Percentiles rank a stretch among this genome's conserved stretches.
These are phyloP conservation scores for Sisor rabdophorus DNA, from an alignment of 2,113 vertebrate species.

Conservation along the genomic window DNA sequence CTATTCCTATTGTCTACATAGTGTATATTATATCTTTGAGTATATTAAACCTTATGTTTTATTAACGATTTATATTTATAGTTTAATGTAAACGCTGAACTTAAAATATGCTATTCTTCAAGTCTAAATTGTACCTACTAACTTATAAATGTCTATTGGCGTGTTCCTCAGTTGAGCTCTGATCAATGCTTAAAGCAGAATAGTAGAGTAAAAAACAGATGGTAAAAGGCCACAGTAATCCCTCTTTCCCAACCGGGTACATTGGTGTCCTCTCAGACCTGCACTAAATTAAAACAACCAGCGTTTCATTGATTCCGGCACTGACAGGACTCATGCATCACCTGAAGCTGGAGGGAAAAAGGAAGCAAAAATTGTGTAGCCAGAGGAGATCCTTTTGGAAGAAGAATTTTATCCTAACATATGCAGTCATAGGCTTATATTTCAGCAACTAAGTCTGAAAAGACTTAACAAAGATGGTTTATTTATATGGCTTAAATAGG, in stretches of 20 bases:
- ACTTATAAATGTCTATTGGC: neutral
- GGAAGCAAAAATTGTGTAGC: neutral
- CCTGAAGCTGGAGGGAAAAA: constrained; percentile 47
- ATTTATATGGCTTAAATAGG: neutral
- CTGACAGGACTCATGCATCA: constrained; percentile 74
- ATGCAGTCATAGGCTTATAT: constrained; percentile 3
- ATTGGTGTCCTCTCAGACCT: constrained; percentile 70
- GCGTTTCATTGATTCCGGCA: constrained; percentile 71
- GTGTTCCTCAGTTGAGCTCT: constrained; percentile 56
- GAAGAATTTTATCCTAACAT: constrained; percentile 10
- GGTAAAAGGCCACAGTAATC: constrained; percentile 71
- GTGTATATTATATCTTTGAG: too few relatives aligned
- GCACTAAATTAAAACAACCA: constrained; percentile 77
- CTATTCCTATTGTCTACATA: too few relatives aligned
- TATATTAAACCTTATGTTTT: neutral
- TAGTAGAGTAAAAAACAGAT: constrained; percentile 50
- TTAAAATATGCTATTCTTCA: neutral
- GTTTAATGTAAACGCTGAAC: neutral
- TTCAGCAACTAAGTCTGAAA: constrained; percentile 3
- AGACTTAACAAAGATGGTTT: constrained; percentile 30
- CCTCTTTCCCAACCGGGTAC: constrained; percentile 69
- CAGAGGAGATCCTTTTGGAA: neutral
- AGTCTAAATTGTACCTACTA: neutral
- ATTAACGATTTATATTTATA: neutral
- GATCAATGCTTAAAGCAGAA: constrained; percentile 61